phyloP scores from a whole-genome alignment of 2,888 invertebrate species.

The Sinodicranocentrus sp. region DNA sequence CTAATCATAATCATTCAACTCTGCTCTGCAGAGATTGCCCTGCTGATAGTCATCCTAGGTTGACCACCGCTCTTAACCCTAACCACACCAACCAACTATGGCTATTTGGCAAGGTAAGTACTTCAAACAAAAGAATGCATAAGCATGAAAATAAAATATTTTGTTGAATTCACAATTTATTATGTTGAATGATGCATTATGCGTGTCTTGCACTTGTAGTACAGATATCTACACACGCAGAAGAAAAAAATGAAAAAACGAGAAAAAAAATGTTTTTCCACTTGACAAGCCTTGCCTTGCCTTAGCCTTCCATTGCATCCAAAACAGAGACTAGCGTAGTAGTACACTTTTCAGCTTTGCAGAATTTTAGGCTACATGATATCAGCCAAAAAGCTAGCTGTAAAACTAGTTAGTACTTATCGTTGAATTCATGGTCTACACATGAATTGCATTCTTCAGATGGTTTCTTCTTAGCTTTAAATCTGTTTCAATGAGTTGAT shows the following conservation, averaged over 20 bases:
- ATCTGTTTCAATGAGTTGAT: too few relatives aligned
- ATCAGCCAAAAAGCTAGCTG: conserved; percentile 40
- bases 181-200: conserved; percentile 52
- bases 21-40: conserved; percentile 58
- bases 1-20: conserved; percentile 41
- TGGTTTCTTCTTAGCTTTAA: too few relatives aligned
- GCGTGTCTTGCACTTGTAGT: conserved; percentile 62
- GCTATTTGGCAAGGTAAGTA: conserved; percentile 65
- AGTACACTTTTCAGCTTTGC: not conserved
- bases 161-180: conserved; percentile 14
- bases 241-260: too few relatives aligned
- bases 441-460: too few relatives aligned
- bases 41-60: conserved; percentile 65
- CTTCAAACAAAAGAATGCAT: conserved; percentile 25
- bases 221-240: conserved; percentile 12
- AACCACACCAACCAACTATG: conserved; percentile 57
- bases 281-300: conserved; percentile 58
- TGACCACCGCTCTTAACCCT: conserved; percentile 52
- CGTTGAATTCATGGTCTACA: too few relatives aligned
- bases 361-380: too few relatives aligned
- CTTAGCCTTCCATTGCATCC: conserved; percentile 28
- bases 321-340: conserved; percentile 17
- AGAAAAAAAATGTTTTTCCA: conserved; percentile 53
- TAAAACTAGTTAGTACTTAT: conserved; percentile 30
- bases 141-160: conserved; percentile 53